These are phyloP conservation scores for Galbula dea DNA, from an alignment of 2,113 vertebrate species.

Conservation along the genomic window DNA sequence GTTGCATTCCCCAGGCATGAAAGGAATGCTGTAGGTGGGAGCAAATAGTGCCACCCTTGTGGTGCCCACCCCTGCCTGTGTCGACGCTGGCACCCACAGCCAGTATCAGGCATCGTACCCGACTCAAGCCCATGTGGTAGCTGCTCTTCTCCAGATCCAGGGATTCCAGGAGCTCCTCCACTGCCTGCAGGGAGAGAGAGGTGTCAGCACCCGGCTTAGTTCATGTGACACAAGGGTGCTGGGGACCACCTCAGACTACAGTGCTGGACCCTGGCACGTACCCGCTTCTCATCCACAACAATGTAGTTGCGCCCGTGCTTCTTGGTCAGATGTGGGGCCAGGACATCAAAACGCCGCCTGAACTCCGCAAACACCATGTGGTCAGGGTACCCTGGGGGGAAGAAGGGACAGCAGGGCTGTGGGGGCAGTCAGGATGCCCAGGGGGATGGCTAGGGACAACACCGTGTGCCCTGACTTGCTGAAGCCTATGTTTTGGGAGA, in stretches of 20 bases:
- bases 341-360: slow-evolving; percentile 90
- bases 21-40: slow-evolving; percentile 25
- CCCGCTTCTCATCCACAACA: slow-evolving; percentile 90
- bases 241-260: background rate
- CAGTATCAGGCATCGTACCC: slow-evolving; percentile 66
- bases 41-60: background rate
- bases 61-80: background rate
- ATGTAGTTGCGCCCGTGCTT: slow-evolving; percentile 94
- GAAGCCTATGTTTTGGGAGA: background rate
- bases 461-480: accelerated
- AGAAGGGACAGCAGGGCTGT: background rate
- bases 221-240: background rate
- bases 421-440: accelerated
- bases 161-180: slow-evolving; percentile 91
- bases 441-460: background rate
- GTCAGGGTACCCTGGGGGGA: slow-evolving; percentile 88
- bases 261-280: slow-evolving; percentile 39
- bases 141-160: slow-evolving; percentile 95
- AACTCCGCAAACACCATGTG: slow-evolving; percentile 98
- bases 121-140: slow-evolving; percentile 92
- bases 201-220: background rate
- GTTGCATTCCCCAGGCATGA: background rate
- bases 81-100: background rate
- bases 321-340: slow-evolving; percentile 94
- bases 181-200: slow-evolving; percentile 75